Conservation (phyloP, 2,797 vertebrate genomes). For the Sciurus vulgaris region DNA sequence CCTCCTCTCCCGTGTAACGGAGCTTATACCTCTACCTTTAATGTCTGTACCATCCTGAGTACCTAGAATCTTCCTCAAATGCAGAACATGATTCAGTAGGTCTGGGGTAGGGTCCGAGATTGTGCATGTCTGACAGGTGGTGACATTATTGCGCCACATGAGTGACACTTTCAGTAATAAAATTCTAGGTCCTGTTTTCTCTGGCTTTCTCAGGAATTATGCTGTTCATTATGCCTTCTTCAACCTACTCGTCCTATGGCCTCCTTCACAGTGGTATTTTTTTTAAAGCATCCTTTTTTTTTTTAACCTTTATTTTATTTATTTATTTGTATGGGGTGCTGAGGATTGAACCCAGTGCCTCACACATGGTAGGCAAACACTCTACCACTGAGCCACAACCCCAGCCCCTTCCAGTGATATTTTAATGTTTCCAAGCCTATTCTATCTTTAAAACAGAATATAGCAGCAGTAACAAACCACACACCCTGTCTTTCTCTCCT, state of each 20-base stretch:
- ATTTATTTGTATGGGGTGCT: too few relatives aligned
- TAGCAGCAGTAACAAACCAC: neutral
- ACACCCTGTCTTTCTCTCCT: neutral
- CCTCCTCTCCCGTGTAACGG: neutral
- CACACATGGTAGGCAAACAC: too few relatives aligned
- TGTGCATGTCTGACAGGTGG: neutral
- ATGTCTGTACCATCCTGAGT: neutral
- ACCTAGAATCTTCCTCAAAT: neutral
- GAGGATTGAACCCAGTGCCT: too few relatives aligned
- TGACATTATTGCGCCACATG: neutral
- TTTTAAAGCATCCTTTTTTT: too few relatives aligned
- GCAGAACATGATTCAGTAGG: neutral
- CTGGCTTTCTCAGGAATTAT: neutral
- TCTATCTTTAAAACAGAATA: neutral
- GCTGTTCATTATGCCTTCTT: neutral
- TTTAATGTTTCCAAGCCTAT: neutral
- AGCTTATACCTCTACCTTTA: conserved; percentile 12
- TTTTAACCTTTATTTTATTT: too few relatives aligned
- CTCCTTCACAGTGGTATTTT: neutral
- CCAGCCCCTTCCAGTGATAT: too few relatives aligned
- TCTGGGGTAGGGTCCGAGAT: neutral
- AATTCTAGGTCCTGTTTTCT: neutral
- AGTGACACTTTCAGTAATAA: neutral
- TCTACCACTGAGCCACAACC: too few relatives aligned
- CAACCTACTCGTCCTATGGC: neutral